Evolutionary conservation across 2,888 invertebrate species (phyloP).

Genomic region (Dysmachus trigonus): DNA sequence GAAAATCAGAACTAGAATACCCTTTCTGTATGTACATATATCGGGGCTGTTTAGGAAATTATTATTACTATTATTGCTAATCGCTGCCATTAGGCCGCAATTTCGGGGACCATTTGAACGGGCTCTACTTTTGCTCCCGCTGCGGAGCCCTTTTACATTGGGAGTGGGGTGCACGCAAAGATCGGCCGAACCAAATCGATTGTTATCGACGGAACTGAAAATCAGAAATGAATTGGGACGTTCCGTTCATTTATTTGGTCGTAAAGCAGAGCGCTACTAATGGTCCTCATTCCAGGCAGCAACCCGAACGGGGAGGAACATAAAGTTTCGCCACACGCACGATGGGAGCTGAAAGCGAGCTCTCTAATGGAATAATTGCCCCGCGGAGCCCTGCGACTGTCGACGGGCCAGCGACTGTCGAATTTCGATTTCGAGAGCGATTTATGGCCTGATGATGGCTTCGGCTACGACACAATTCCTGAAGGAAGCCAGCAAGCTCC

Average conservation of each 20-base stretch:
- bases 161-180: neutral
- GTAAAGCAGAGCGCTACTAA: conserved; percentile 24
- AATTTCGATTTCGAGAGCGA: neutral
- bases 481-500: neutral
- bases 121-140: neutral
- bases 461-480: conserved; percentile 1
- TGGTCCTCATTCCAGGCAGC: neutral
- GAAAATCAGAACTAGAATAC: neutral
- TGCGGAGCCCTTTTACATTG: neutral
- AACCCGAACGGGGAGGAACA: neutral
- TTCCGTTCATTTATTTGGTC: conserved; percentile 34
- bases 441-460: neutral
- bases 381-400: neutral
- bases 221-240: conserved; percentile 39
- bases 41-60: neutral
- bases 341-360: neutral
- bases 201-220: conserved; percentile 29
- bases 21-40: no score
- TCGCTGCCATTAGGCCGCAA: conserved; percentile 6
- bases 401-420: neutral
- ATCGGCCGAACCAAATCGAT: neutral
- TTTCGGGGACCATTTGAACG: neutral
- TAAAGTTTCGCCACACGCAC: conserved; percentile 7
- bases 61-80: conserved; percentile 28
- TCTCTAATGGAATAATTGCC: conserved; percentile 34